Evolutionary conservation across 2,888 invertebrate species (phyloP).

Genomic region (Lasioglossum marginatum): DNA sequence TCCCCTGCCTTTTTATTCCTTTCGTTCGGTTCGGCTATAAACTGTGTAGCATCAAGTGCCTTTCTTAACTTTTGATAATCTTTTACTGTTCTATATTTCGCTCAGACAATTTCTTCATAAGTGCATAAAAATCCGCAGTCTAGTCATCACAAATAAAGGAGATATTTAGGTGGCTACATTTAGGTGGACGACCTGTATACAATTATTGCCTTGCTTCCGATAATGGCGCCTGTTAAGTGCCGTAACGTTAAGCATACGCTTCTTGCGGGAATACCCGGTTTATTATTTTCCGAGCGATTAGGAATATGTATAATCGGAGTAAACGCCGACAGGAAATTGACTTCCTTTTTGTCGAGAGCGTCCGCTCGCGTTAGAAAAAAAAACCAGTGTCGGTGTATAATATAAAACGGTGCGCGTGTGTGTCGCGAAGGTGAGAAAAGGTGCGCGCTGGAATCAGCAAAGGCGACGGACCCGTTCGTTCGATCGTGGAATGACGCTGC

Average conservation of each 20-base stretch:
- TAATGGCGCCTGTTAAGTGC: too few relatives aligned
- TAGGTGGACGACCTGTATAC: too few relatives aligned
- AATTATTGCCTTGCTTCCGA: too few relatives aligned
- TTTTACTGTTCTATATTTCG: too few relatives aligned
- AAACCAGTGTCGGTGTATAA: not conserved
- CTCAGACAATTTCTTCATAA: too few relatives aligned
- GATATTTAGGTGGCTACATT: too few relatives aligned
- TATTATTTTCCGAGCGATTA: not conserved
- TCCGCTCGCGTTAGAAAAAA: not conserved
- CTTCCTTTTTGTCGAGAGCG: not conserved
- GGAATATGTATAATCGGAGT: not conserved
- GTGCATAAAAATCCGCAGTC: too few relatives aligned
- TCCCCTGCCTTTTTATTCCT: not conserved
- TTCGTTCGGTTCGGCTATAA: not conserved
- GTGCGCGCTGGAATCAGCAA: constrained; percentile 21
- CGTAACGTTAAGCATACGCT: not conserved
- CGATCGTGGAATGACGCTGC: constrained; percentile 75
- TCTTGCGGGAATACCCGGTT: not conserved
- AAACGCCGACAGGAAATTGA: constrained; percentile 10
- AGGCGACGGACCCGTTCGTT: constrained; percentile 31
- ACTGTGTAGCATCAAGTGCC: not conserved
- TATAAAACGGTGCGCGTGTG: constrained; percentile 17
- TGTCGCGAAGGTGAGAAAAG: constrained; percentile 24
- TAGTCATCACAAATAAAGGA: too few relatives aligned
- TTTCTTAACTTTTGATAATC: too few relatives aligned